Percentiles rank a stretch among this genome's conserved stretches.
Conservation (phyloP, 1,140 invertebrate species). For the Platorchestia sp. region DNA sequence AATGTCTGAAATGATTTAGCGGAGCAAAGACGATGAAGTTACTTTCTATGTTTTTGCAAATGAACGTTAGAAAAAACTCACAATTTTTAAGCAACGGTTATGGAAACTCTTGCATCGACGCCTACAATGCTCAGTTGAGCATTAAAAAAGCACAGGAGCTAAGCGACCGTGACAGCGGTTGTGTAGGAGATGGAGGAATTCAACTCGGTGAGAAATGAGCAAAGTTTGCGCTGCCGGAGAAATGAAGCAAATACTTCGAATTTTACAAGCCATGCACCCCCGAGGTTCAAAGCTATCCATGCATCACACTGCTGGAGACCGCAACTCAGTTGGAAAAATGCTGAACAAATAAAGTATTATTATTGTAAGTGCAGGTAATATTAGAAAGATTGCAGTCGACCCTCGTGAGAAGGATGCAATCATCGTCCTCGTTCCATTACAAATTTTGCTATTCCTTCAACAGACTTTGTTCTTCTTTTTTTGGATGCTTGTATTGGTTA, state of each 20-base stretch:
- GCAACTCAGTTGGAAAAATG: not conserved
- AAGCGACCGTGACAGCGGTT: not conserved
- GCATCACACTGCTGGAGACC: not conserved
- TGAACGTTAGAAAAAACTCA: not conserved
- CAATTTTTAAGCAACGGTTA: not conserved
- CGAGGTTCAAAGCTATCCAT: not conserved
- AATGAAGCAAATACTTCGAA: not conserved
- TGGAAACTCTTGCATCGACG: not conserved
- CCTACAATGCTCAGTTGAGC: not conserved
- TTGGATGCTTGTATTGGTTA: too few species aligned
- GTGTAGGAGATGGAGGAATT: not conserved
- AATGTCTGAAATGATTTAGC: not conserved
- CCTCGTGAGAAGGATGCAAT: not conserved
- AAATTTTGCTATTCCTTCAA: too few species aligned
- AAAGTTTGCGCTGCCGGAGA: not conserved
- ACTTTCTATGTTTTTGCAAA: not conserved
- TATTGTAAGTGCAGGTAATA: not conserved
- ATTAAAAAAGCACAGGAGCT: not conserved
- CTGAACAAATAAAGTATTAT: too few species aligned
- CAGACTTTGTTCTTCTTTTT: too few species aligned
- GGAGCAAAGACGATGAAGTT: not conserved
- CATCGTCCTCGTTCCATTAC: not conserved
- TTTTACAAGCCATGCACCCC: not conserved
- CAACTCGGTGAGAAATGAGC: not conserved
- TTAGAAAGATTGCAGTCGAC: not conserved